Evolutionary conservation across 2,797 vertebrate genomes (phyloP).

Genomic region (Cygnus olor): DNA sequence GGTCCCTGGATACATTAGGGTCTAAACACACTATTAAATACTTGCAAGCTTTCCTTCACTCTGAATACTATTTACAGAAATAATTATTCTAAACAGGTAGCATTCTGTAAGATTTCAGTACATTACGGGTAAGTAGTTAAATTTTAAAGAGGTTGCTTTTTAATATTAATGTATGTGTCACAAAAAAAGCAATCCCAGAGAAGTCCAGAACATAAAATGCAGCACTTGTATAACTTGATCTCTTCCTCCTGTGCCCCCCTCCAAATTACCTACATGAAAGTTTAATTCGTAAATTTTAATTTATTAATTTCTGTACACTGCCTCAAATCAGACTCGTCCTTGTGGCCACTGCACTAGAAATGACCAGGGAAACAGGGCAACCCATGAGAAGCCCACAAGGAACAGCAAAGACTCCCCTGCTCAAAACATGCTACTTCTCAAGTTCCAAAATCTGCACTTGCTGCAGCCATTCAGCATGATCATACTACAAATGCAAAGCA

Average conservation of each 20-base stretch:
- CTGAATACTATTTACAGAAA: background rate
- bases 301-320: background rate
- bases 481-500: constrained; percentile 6
- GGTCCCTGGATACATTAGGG: background rate
- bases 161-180: background rate
- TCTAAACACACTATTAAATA: constrained; percentile 1
- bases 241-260: rapidly evolving
- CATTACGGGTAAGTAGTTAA: background rate
- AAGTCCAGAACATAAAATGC: background rate
- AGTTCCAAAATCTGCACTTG: constrained; percentile 8
- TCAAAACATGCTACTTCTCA: background rate
- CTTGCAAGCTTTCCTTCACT: background rate
- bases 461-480: constrained; percentile 8
- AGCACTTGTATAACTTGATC: background rate
- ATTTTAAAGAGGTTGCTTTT: constrained; percentile 16
- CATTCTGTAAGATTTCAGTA: background rate
- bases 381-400: background rate
- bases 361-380: background rate
- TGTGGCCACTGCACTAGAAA: background rate
- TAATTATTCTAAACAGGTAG: constrained; percentile 41
- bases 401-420: background rate
- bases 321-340: background rate
- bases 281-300: background rate
- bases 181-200: background rate
- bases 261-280: background rate